Conservation (phyloP, 1,140 invertebrate species). For the Ostrea denselamellosa region DNA sequence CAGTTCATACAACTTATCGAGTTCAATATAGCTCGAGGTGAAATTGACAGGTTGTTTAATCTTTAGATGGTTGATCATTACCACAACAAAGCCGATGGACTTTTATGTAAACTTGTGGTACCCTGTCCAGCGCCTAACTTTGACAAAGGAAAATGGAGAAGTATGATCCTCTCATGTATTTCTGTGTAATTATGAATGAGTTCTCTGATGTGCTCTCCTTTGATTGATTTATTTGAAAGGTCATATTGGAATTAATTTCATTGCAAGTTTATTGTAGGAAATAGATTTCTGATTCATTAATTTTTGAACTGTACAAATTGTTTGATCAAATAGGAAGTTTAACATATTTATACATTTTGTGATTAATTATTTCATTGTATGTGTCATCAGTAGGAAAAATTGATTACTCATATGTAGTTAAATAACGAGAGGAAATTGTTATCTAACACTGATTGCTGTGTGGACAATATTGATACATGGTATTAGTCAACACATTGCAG, state of each 20-base stretch:
- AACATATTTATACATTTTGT: too few relatives aligned
- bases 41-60: background rate
- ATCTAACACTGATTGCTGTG: background rate
- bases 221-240: background rate
- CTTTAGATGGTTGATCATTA: slow-evolving; percentile 78
- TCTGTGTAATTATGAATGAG: background rate
- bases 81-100: slow-evolving; percentile 77
- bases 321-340: background rate
- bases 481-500: background rate
- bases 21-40: background rate
- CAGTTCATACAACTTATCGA: background rate
- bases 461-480: background rate
- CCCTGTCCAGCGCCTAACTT: slow-evolving; percentile 69
- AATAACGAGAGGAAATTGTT: background rate
- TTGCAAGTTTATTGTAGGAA: background rate
- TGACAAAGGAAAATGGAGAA: slow-evolving; percentile 58
- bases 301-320: background rate
- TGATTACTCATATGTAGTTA: background rate
- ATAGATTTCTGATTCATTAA: background rate
- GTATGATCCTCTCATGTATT: slow-evolving; percentile 52
- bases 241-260: background rate
- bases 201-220: background rate
- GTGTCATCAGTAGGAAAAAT: background rate
- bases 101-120: slow-evolving; percentile 73
- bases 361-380: too few relatives aligned